Base-by-base conservation (phyloP, 2,797 vertebrate species). In the Dallia pectoralis region DNA sequence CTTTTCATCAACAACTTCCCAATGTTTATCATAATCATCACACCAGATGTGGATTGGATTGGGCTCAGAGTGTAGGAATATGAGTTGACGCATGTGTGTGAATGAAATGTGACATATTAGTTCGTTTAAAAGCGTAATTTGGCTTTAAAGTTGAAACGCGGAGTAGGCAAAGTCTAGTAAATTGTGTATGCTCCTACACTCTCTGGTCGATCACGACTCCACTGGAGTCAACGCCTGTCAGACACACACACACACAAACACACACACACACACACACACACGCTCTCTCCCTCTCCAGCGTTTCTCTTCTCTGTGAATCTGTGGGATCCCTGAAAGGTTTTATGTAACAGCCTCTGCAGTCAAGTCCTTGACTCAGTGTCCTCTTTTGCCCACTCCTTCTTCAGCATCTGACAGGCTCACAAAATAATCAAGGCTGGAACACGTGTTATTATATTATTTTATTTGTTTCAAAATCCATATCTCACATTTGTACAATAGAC, bases 401-500 rank as follows among this genome's bases (percentile, higher is more conserved):
- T 44, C 36, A 27, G 19, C n/a, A 2, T 7, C 30, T 40, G 16
- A 40, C 11, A 11, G 1, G 33, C 44, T 16, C 66, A 67, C 36
- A 22, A 8, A 9, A 8, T 27, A 18, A 15, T 9, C 27, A 12
- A 44, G 25, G 18, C 7, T 40, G 2, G 4, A 22, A 40, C 2
- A 66, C 16, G 36, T 3, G 36, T 65, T 33, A 33, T 9, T 19
- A 40, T 33, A 65, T 36, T 4, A 22, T 22, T 67, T 48, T 48
- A 47, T 59, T 59, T 4, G 47, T 67, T 67, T 48, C 15, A 48
- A 67, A 67, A 67, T 2, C 15, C 9, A 47, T 29, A 67, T 25
- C 48, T 18, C 14, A 67, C 66, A 67, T 67, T 27, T 65, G 63
- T 65, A 65, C 62, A 64, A 19, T 62, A 62, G 61, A 62, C 7